Conservation (phyloP, 1,140 invertebrate genomes). For the Magallana ariakensis region DNA sequence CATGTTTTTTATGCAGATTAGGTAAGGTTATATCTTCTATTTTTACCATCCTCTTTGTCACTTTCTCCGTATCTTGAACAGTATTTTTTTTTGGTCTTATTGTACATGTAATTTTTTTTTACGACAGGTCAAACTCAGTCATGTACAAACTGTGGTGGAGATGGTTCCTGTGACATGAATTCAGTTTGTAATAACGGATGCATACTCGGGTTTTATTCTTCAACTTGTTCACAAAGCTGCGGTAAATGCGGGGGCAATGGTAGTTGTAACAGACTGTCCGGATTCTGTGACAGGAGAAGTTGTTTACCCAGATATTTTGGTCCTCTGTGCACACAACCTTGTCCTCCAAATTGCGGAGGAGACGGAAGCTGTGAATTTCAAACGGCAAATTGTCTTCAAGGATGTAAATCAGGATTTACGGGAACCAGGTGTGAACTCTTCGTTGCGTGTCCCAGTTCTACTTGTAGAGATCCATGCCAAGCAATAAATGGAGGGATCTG, state of each 20-base stretch:
- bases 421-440: neutral
- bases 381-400: neutral
- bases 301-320: neutral
- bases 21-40: neutral
- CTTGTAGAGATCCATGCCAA: neutral
- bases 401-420: neutral
- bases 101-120: neutral
- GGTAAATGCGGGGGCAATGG: slow-evolving; percentile 9
- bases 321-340: neutral
- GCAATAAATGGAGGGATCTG: neutral
- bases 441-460: neutral
- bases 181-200: slow-evolving; percentile 5
- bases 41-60: neutral
- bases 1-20: neutral
- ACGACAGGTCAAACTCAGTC: neutral
- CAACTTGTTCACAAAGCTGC: neutral
- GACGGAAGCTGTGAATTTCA: neutral
- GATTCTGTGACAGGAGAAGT: neutral
- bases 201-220: neutral
- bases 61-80: neutral
- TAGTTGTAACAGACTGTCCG: neutral
- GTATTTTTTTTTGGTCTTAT: neutral
- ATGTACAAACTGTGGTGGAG: slow-evolving; percentile 1
- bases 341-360: neutral
- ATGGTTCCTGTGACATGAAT: neutral